Conservation (phyloP, 2,113 vertebrate species). For the Lampris megalopsis region DNA sequence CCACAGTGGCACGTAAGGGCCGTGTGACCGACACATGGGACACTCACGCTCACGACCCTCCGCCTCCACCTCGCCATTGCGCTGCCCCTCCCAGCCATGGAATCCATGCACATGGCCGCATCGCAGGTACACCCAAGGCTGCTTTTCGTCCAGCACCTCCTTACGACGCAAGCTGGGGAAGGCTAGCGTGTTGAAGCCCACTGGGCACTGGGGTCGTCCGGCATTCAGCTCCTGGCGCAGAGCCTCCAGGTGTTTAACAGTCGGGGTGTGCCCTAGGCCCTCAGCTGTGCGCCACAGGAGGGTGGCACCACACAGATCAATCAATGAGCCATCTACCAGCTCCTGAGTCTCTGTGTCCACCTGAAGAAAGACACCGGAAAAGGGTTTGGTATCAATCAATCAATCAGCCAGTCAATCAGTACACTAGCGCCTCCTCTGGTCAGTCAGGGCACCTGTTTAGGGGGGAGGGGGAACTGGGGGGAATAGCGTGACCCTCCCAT, state of each 20-base stretch:
- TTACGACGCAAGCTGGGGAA: constrained; percentile 94
- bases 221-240: constrained; percentile 94
- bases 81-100: constrained; percentile 89
- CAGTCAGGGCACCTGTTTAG: too few relatives aligned
- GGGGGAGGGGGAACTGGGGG: too few relatives aligned
- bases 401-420: too few relatives aligned
- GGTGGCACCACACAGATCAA: constrained; percentile 94
- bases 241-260: constrained; percentile 91
- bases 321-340: constrained; percentile 92
- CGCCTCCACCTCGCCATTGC: constrained; percentile 20
- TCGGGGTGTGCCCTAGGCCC: constrained; percentile 90
- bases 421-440: too few relatives aligned
- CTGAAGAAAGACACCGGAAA: constrained; percentile 67
- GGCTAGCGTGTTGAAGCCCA: constrained; percentile 93
- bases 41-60: constrained; percentile 91
- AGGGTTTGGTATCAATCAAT: too few relatives aligned
- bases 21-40: constrained; percentile 92
- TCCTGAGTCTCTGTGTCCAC: constrained; percentile 92
- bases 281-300: constrained; percentile 94
- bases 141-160: constrained; percentile 89
- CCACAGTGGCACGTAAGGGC: constrained; percentile 94
- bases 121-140: constrained; percentile 94
- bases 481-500: too few relatives aligned
- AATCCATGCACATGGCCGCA: constrained; percentile 96
- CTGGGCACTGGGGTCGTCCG: constrained; percentile 93